Base-by-base conservation (phyloP, 37 sponge, comb jelly and placozoan genomes). In the Aphrocallistes beatrix region DNA sequence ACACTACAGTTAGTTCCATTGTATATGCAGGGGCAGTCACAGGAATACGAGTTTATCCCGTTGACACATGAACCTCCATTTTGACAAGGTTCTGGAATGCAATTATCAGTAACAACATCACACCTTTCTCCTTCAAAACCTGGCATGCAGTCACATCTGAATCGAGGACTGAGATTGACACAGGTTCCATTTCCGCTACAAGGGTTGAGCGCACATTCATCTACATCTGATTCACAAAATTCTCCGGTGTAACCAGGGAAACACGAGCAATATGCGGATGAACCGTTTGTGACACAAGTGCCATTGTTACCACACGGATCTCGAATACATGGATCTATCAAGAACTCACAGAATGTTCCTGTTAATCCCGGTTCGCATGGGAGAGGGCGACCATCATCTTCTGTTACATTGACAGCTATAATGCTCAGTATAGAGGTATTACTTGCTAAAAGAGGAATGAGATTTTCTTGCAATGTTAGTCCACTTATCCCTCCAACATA, bases 61-160 rank as follows among this genome's bases (percentile, higher is more conserved):
- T 60, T 39, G 1, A 39, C 83, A 83, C 90, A 89, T 0, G 36
- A 40, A 0, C 82, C 81, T 39, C 87, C 87, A 85, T 87, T 85
- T 37, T 87, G 84, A 83, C 90, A 90, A 37, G 69, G 81, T 0
- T 32, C 48, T 0, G 38, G 49, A 38, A 39, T 21, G 47, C 90
- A 90, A 45, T 90, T 87, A 81, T 87, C 49, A 21, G 87, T 82
- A 25, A 23, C 37, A 38, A 28, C 1, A 0, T 85, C 86, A 84
- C 91, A 91, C 38, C 38, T 36, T 19, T 0, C 17, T n/a, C 91
- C 91, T 47, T 84, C 83, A 37, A 75, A 91, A 23, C 88, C 91
- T 25, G 38, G 30, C 0, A 0, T 38, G 88, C 91, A 91, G 16
- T 23, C 38, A 84, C 91, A 91, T 0, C 51, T 83, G 83, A 84